A percentile compares a stretch with the other conserved stretches of the same genome.
Conservation (phyloP, 2,797 vertebrate genomes). For the Gymnothorax reevesii region DNA sequence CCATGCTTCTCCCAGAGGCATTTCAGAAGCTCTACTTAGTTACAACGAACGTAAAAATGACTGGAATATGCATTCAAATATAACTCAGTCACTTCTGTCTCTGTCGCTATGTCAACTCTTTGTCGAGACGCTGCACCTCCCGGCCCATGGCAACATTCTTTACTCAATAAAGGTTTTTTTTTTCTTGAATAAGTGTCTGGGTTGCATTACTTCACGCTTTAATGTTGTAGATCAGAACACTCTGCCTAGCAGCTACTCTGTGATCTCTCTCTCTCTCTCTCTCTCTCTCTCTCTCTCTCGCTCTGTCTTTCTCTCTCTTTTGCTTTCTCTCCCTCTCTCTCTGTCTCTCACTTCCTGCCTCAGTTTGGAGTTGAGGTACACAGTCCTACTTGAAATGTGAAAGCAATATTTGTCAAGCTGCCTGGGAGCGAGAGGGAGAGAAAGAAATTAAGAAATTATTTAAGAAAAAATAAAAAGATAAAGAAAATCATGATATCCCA, state of each 20-base stretch:
- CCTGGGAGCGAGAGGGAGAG: constrained; percentile 9
- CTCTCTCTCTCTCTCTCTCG: background rate
- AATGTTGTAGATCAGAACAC: constrained; percentile 8
- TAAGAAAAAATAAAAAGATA: background rate
- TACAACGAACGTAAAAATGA: background rate
- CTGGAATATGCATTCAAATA: constrained; percentile 17
- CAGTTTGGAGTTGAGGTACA: background rate
- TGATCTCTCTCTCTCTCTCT: background rate
- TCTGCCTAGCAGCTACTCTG: background rate
- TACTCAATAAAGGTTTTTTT: background rate
- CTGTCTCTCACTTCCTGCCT: background rate
- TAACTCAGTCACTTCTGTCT: background rate
- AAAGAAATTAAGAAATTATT: background rate
- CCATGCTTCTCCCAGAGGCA: background rate
- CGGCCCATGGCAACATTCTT: background rate
- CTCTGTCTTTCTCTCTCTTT: background rate
- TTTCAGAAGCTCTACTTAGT: constrained; percentile 4
- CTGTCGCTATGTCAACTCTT: constrained; percentile 37
- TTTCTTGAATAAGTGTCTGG: constrained; percentile 24
- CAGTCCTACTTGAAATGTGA: constrained; percentile 19
- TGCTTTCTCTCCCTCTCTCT: background rate
- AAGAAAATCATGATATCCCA: background rate
- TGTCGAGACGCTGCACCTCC: background rate
- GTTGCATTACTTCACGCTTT: constrained; percentile 25
- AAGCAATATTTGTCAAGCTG: constrained; percentile 26